Percentiles rank a stretch among this genome's conserved stretches.
Evolutionary conservation across 2,797 vertebrate genomes (phyloP).

Genomic region (Miopithecus talapoin): DNA sequence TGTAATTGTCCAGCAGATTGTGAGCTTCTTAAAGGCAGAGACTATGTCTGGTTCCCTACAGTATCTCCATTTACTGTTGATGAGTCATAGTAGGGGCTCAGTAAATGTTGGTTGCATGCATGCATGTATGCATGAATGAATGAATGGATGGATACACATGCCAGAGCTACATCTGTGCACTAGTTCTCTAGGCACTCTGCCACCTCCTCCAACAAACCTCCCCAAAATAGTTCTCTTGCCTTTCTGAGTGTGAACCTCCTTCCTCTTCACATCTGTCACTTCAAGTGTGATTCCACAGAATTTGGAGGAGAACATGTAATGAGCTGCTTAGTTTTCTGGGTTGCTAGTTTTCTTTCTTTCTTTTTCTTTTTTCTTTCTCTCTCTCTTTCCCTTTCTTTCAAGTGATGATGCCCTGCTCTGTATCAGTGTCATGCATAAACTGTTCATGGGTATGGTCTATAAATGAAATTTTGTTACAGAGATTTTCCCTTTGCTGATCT

Average conservation of each 20-base stretch:
- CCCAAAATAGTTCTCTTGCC: constrained; percentile 65
- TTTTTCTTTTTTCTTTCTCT: background rate
- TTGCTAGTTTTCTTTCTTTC: background rate
- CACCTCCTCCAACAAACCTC: constrained; percentile 39
- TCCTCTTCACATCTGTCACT: constrained; percentile 72
- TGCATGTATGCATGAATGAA: background rate
- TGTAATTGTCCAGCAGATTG: background rate
- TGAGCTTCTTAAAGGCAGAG: background rate
- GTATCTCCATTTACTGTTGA: background rate
- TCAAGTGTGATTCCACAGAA: constrained; percentile 66
- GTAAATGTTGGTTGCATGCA: background rate
- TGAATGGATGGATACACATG: background rate
- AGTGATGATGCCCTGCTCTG: background rate
- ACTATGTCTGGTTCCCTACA: background rate
- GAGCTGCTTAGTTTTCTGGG: constrained; percentile 44
- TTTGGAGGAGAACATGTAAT: constrained; percentile 47
- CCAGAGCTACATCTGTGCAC: background rate
- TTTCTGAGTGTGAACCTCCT: constrained; percentile 66
- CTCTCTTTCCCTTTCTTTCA: background rate
- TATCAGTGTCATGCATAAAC: background rate
- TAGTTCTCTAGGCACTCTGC: constrained; percentile 46
- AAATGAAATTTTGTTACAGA: background rate
- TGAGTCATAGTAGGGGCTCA: background rate
- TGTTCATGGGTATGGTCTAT: background rate
- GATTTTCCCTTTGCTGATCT: background rate